phyloP scores from a whole-genome alignment of 2,888 invertebrate genomes.

The Epistrophe grossulariae region DNA sequence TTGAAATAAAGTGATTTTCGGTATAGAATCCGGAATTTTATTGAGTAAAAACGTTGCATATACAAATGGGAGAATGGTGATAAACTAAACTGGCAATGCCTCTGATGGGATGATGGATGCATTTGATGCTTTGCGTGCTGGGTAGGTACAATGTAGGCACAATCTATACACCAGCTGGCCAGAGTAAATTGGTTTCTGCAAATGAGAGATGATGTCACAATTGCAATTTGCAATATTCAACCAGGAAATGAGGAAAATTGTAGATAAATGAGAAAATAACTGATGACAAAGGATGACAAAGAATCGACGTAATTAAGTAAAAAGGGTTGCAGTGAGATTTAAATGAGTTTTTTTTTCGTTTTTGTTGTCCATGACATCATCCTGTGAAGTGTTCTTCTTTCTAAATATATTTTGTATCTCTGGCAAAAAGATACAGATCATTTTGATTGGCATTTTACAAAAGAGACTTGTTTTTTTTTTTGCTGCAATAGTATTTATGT shows the following conservation, averaged over 20 bases:
- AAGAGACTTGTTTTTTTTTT: not conserved
- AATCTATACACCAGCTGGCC: conserved; percentile 40
- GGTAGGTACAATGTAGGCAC: not conserved
- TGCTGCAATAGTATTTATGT: not conserved
- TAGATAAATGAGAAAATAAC: conserved; percentile 54
- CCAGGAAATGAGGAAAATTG: conserved; percentile 10
- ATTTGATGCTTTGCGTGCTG: not conserved
- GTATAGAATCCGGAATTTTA: conserved; percentile 48
- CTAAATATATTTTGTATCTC: not conserved
- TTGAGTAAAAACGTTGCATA: conserved; percentile 51
- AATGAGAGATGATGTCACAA: conserved; percentile 36
- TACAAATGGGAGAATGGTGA: conserved; percentile 1
- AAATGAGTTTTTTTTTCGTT: conserved; percentile 36
- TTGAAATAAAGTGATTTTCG: conserved; percentile 68
- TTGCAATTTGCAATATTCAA: conserved; percentile 4
- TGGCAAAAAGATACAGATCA: not conserved
- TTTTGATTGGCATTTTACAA: conserved; percentile 55
- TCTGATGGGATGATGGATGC: not conserved
- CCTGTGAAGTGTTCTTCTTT: not conserved
- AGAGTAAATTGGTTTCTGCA: conserved; percentile 59
- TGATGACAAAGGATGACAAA: conserved; percentile 70
- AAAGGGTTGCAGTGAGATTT: conserved; percentile 50
- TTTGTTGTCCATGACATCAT: not conserved
- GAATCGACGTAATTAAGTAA: conserved; percentile 69
- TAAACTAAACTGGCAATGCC: not conserved